Conservation (phyloP, 92 coral and sea anemone genomes). For the Palythoa caribaeorum region DNA sequence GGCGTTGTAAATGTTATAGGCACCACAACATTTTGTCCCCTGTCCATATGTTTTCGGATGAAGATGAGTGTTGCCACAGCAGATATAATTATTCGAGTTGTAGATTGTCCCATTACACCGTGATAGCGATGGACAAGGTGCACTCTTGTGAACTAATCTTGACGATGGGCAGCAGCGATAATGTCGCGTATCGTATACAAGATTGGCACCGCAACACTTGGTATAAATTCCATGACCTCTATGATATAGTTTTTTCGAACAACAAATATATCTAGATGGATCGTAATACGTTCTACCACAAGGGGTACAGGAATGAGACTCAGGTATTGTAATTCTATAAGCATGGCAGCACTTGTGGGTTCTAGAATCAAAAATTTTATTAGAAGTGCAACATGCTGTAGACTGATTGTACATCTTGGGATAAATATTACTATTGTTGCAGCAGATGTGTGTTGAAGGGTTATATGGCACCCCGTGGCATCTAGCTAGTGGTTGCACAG, state of each 20-base stretch:
- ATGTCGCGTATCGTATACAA: background rate
- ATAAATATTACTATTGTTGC: background rate
- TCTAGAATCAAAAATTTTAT: slow-evolving; percentile 15
- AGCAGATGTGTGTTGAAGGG: slow-evolving; percentile 13
- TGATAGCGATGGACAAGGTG: slow-evolving; percentile 1
- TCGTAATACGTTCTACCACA: slow-evolving; percentile 22
- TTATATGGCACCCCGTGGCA: background rate
- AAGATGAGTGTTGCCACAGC: slow-evolving; percentile 12
- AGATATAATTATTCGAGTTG: background rate
- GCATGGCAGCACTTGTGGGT: slow-evolving; percentile 18
- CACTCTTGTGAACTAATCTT: background rate
- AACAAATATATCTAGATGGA: slow-evolving; percentile 18
- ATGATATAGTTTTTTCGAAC: background rate
- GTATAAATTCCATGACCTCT: slow-evolving; percentile 27
- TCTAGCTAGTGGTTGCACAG: background rate
- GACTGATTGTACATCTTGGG: background rate
- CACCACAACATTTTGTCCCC: slow-evolving; percentile 29
- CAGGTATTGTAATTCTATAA: background rate
- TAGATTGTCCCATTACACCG: background rate
- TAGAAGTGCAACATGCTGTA: slow-evolving; percentile 15
- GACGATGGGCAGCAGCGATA: slow-evolving; percentile 9
- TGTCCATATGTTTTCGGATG: background rate
- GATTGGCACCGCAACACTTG: slow-evolving; percentile 21
- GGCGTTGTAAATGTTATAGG: background rate
- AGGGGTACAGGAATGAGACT: slow-evolving; percentile 22